These are phyloP conservation scores for Penaeus chinensis DNA, from an alignment of 1,140 invertebrate genomes.

Conservation along the genomic window DNA sequence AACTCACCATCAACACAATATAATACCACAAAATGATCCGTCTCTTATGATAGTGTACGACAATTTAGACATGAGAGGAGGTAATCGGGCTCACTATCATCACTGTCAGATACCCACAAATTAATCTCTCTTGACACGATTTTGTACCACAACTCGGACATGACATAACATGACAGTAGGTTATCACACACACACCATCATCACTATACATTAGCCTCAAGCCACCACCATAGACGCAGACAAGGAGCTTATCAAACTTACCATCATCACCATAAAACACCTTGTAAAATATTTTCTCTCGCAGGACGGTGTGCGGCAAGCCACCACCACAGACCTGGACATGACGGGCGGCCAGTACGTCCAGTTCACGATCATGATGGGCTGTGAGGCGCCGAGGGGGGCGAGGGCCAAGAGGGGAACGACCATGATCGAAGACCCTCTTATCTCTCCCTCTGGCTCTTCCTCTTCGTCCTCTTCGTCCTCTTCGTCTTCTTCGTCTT, in stretches of 20 bases:
- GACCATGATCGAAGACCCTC: not conserved
- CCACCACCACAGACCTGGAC: conserved; percentile 69
- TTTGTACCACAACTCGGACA: too few relatives aligned
- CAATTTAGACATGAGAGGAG: too few relatives aligned
- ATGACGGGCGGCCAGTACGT: conserved; percentile 68
- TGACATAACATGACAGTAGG: too few relatives aligned
- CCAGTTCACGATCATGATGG: conserved; percentile 69
- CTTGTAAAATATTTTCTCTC: not conserved
- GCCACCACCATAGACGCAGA: conserved; percentile 69
- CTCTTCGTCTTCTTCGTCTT: not conserved
- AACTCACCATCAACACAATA: too few relatives aligned
- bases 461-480: not conserved
- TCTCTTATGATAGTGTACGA: too few relatives aligned
- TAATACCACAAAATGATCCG: too few relatives aligned
- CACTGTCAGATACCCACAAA: too few relatives aligned
- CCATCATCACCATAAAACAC: conserved; percentile 59
- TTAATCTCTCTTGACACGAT: too few relatives aligned
- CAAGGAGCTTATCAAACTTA: conserved; percentile 68
- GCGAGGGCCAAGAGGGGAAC: not conserved
- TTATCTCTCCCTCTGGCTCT: too few relatives aligned
- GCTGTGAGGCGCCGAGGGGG: conserved; percentile 64
- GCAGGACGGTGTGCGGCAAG: conserved; percentile 66
- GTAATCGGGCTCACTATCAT: too few relatives aligned
- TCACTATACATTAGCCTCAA: conserved; percentile 45
- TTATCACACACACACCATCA: too few relatives aligned